Conservation (phyloP, 1,140 invertebrate genomes). For the Drosophila dunni region DNA sequence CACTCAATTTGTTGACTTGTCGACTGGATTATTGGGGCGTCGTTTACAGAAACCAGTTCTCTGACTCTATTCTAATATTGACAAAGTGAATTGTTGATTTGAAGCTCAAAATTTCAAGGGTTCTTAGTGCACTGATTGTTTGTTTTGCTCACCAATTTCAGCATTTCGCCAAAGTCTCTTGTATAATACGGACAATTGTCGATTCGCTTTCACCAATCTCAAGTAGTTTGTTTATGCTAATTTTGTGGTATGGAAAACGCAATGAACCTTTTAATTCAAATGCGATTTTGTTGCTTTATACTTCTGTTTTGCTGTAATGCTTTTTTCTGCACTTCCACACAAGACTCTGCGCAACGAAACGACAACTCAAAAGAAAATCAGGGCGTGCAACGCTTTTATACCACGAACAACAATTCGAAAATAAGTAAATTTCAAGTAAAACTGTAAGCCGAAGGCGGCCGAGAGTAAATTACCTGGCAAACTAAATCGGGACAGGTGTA, state of each 20-base stretch:
- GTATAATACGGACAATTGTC: slow-evolving; percentile 44
- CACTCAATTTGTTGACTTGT: slow-evolving; percentile 34
- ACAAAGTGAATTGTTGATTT: slow-evolving; percentile 34
- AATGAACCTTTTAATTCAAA: slow-evolving; percentile 21
- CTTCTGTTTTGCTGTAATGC: background rate
- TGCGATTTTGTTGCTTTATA: slow-evolving; percentile 13
- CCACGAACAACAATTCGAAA: slow-evolving; percentile 69
- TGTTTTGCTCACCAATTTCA: slow-evolving; percentile 68
- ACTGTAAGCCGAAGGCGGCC: slow-evolving; percentile 64
- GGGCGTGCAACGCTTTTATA: slow-evolving; percentile 84
- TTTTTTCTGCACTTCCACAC: slow-evolving; percentile 76
- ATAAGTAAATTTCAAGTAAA: slow-evolving; percentile 50
- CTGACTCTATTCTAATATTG: slow-evolving; percentile 34
- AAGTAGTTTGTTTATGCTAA: slow-evolving; percentile 1
- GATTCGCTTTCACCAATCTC: slow-evolving; percentile 76
- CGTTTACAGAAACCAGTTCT: slow-evolving; percentile 39
- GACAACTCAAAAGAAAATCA: slow-evolving; percentile 84
- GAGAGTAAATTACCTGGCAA: slow-evolving; percentile 29
- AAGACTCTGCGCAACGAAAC: slow-evolving; percentile 83
- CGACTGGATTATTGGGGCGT: slow-evolving; percentile 4
- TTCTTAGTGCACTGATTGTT: slow-evolving; percentile 25
- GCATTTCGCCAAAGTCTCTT: slow-evolving; percentile 30
- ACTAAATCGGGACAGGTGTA: slow-evolving; percentile 11
- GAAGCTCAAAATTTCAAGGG: slow-evolving; percentile 18
- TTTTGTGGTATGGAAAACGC: slow-evolving; percentile 31